These are phyloP conservation scores for Eubucco bourcierii DNA, from an alignment of 2,113 vertebrate species.

Conservation along the genomic window DNA sequence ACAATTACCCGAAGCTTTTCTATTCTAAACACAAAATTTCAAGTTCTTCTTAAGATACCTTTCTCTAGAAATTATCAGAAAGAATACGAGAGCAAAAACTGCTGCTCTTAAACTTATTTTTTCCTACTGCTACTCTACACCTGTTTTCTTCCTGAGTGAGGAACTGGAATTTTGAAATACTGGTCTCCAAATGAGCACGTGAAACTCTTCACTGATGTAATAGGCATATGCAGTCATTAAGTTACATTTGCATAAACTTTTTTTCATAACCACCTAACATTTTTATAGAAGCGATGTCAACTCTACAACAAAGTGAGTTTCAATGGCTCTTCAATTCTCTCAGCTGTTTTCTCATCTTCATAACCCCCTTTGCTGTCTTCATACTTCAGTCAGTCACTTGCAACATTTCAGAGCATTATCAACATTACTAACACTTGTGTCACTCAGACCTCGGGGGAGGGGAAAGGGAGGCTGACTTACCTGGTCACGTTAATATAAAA, in stretches of 20 bases:
- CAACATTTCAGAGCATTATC: slow-evolving; percentile 13
- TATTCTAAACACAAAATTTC: neutral
- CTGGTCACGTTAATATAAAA: neutral
- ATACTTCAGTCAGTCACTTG: neutral
- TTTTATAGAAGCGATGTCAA: slow-evolving; percentile 5
- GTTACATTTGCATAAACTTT: slow-evolving; percentile 20
- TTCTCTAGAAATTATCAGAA: neutral
- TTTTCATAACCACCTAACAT: slow-evolving; percentile 17
- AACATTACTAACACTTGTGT: slow-evolving; percentile 38
- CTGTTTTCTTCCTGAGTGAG: neutral
- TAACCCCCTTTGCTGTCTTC: neutral
- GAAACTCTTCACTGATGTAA: neutral
- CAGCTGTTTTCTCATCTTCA: neutral
- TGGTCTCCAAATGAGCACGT: neutral
- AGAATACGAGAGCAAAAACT: accelerated
- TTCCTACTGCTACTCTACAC: neutral
- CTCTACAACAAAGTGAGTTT: neutral
- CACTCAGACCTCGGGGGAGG: slow-evolving; percentile 14
- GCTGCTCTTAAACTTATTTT: neutral
- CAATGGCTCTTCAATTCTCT: neutral
- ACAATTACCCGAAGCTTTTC: neutral
- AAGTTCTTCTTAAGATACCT: neutral
- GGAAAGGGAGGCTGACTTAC: slow-evolving; percentile 21
- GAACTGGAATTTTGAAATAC: neutral
- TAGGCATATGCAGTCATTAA: neutral